Conservation (phyloP, 2,888 invertebrate genomes). For the Strigamia crassipes region DNA sequence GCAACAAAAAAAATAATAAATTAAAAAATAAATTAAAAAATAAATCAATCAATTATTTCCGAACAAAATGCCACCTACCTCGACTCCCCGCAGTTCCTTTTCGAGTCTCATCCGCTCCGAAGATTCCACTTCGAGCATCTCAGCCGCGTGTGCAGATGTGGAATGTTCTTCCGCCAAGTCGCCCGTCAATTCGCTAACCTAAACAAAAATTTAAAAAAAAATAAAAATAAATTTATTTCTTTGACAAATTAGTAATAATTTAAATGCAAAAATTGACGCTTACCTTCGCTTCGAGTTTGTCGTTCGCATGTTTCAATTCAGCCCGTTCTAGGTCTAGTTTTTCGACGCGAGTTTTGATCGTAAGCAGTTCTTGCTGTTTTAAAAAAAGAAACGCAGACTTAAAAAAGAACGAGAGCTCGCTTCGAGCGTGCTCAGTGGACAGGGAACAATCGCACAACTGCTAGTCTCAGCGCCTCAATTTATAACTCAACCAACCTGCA, state of each 20-base stretch:
- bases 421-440: neutral
- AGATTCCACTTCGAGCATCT: slow-evolving; percentile 87
- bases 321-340: slow-evolving; percentile 84
- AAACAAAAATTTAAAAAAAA: slow-evolving; percentile 54
- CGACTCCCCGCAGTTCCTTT: slow-evolving; percentile 82
- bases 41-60: neutral
- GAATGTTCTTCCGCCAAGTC: slow-evolving; percentile 92
- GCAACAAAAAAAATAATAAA: no score
- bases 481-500: slow-evolving; percentile 25
- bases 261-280: no score
- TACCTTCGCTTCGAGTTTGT: slow-evolving; percentile 89
- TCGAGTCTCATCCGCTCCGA: slow-evolving; percentile 84
- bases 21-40: no score
- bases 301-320: slow-evolving; percentile 83
- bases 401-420: slow-evolving; percentile 45
- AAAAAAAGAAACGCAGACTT: slow-evolving; percentile 13
- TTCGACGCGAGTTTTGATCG: slow-evolving; percentile 78
- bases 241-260: slow-evolving; percentile 48
- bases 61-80: slow-evolving; percentile 58
- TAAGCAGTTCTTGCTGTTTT: slow-evolving; percentile 81
- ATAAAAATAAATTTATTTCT: no score
- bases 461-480: neutral
- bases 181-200: slow-evolving; percentile 90
- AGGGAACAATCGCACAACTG: neutral
- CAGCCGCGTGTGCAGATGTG: slow-evolving; percentile 83